Evolutionary conservation across 1,140 invertebrate species (phyloP).

Genomic region (Maniola jurtina): DNA sequence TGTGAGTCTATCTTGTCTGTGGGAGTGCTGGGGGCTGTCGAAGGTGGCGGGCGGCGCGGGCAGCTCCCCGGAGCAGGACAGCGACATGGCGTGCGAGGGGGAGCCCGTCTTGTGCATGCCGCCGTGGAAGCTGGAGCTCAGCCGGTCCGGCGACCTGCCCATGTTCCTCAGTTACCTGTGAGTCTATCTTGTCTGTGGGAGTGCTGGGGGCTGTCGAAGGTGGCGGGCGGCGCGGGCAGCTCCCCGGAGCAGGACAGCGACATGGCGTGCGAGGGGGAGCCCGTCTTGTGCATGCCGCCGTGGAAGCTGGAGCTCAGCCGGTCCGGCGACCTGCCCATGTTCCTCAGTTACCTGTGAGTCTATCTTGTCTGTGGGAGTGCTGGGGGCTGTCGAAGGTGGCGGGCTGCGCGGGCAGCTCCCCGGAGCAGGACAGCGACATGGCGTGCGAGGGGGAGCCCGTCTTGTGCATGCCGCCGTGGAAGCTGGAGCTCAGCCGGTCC

Average conservation of each 20-base stretch:
- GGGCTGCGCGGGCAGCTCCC: conserved; percentile 48
- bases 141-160: conserved; percentile 84
- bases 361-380: conserved; percentile 37
- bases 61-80: conserved; percentile 61
- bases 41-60: conserved; percentile 42
- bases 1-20: conserved; percentile 34
- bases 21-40: conserved; percentile 50
- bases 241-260: conserved; percentile 62
- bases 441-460: conserved; percentile 43
- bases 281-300: conserved; percentile 31
- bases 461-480: conserved; percentile 69
- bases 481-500: conserved; percentile 85
- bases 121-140: conserved; percentile 84
- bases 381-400: conserved; percentile 54
- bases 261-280: conserved; percentile 49
- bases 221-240: conserved; percentile 38
- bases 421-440: conserved; percentile 59
- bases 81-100: conserved; percentile 47
- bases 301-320: conserved; percentile 86
- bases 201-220: conserved; percentile 53
- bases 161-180: conserved; percentile 69
- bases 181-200: conserved; percentile 35
- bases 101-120: conserved; percentile 34
- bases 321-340: conserved; percentile 84
- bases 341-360: conserved; percentile 51